These are phyloP conservation scores for Oxygymnocypris stewartii DNA, from an alignment of 2,113 vertebrate species.

Conservation along the genomic window DNA sequence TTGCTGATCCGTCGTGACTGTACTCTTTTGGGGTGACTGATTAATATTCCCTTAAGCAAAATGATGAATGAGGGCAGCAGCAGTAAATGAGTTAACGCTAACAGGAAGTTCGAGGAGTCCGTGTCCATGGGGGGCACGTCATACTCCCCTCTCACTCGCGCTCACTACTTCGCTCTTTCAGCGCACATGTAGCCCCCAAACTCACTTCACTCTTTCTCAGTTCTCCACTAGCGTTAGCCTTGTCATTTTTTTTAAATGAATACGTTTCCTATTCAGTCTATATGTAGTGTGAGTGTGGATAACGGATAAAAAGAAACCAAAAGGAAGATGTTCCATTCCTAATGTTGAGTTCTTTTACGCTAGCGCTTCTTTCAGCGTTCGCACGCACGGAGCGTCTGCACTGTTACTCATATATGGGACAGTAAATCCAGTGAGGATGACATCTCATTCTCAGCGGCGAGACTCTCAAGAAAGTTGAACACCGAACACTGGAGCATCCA, in stretches of 20 bases:
- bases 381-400: not conserved
- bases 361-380: conserved; percentile 13
- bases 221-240: not conserved
- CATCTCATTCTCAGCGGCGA: not conserved
- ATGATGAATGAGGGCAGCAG: conserved; percentile 33
- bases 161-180: conserved; percentile 9
- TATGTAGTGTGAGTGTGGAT: not conserved
- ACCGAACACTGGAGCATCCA: not conserved
- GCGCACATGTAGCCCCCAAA: not conserved
- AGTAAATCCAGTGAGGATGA: not conserved
- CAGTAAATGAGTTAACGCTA: conserved; percentile 52
- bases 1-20: not conserved
- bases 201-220: not conserved
- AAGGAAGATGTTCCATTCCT: not conserved
- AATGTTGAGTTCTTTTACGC: not conserved
- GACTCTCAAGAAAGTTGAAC: conserved; percentile 14
- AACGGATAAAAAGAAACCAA: not conserved
- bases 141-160: conserved; percentile 1
- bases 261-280: not conserved
- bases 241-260: not conserved
- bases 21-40: not conserved
- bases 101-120: conserved; percentile 51
- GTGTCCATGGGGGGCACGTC: conserved; percentile 20
- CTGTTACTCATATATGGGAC: conserved; percentile 14
- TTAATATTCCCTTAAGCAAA: conserved; percentile 15